Evolutionary conservation across 2,113 vertebrate genomes (phyloP).

Genomic region (Noturus placidus): DNA sequence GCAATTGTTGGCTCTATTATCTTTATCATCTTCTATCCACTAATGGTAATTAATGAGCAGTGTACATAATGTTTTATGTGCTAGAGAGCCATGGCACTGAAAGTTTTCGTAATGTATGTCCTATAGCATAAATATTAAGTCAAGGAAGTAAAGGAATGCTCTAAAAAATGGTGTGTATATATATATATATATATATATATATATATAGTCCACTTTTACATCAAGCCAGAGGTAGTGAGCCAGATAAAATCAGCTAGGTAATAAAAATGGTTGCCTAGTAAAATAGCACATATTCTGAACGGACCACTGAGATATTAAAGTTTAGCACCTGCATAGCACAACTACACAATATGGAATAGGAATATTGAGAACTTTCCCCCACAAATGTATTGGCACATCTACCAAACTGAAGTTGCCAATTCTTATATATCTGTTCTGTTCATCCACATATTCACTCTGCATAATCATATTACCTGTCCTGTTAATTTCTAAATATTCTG

Average conservation of each 20-base stretch:
- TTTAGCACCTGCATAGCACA: background rate
- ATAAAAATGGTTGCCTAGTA: background rate
- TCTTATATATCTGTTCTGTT: background rate
- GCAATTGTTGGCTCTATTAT: conserved; percentile 76
- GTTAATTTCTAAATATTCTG: background rate
- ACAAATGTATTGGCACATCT: background rate
- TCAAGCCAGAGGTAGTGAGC: background rate
- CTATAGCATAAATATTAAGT: background rate
- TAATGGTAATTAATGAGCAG: conserved; percentile 68
- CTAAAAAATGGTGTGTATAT: background rate
- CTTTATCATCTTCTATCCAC: conserved; percentile 77
- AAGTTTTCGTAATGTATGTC: background rate
- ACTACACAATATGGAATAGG: background rate
- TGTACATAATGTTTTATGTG: background rate
- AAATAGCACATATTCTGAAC: background rate
- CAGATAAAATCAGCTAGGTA: background rate
- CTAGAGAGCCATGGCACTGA: background rate
- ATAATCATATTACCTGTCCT: background rate
- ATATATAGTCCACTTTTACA: background rate
- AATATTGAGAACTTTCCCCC: background rate
- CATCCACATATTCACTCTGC: background rate
- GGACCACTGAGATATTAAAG: background rate
- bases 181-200: too few relatives aligned
- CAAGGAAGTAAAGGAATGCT: background rate
- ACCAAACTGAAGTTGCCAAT: background rate